phyloP scores from a whole-genome alignment of 2,113 vertebrate genomes.

The Pseudorhombus dupliciocellatus region DNA sequence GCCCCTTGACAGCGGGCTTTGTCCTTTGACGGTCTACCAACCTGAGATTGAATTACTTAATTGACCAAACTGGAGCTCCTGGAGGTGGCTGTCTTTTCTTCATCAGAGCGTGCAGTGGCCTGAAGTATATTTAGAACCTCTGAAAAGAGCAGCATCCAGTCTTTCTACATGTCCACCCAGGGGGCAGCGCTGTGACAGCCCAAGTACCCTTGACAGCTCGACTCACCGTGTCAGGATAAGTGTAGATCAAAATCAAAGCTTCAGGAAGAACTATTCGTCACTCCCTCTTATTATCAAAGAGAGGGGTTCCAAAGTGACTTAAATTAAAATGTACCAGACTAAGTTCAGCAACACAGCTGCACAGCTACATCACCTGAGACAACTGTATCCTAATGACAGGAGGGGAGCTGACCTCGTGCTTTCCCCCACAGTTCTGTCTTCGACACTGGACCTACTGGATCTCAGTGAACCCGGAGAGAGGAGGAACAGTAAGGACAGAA shows the following conservation, averaged over 20 bases:
- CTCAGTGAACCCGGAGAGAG: constrained; percentile 92
- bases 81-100: constrained; percentile 14
- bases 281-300: not conserved
- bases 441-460: constrained; percentile 95
- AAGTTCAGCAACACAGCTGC: not conserved
- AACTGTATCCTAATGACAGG: not conserved
- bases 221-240: constrained; percentile 20
- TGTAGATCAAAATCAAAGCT: constrained; percentile 43
- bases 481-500: constrained; percentile 89
- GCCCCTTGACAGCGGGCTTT: constrained; percentile 21
- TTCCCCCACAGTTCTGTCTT: constrained; percentile 87
- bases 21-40: constrained; percentile 31
- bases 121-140: constrained; percentile 51
- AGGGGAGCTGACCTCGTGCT: constrained; percentile 6
- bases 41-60: constrained; percentile 54
- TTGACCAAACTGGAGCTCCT: constrained; percentile 50
- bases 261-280: not conserved
- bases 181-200: constrained; percentile 6
- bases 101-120: constrained; percentile 20
- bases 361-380: not conserved
- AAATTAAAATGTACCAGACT: not conserved
- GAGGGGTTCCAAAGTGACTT: not conserved
- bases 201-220: constrained; percentile 53
- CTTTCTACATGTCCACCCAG: constrained; percentile 34
- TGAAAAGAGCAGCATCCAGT: constrained; percentile 45